phyloP scores from a whole-genome alignment of 1,140 invertebrate genomes.

The Penaeus japonicus region DNA sequence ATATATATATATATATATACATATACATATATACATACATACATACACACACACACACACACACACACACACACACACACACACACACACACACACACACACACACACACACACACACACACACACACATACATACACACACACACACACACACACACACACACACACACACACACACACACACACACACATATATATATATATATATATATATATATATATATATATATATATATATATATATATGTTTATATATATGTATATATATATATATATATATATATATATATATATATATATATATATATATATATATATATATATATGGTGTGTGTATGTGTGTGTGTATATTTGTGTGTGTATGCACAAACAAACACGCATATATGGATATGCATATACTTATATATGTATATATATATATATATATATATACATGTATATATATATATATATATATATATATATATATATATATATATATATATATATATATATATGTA shows the following conservation, averaged over 20 bases:
- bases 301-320: conserved; percentile 4
- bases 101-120: no score
- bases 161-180: not conserved
- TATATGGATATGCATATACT: not conserved
- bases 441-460: not conserved
- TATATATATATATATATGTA: not conserved
- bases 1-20: no score
- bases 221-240: no score
- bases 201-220: not conserved
- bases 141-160: no score
- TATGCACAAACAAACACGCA: not conserved
- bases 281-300: not conserved
- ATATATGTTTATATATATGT: no score
- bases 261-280: conserved; percentile 7
- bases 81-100: no score
- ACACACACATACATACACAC: no score
- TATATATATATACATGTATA: not conserved
- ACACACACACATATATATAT: not conserved
- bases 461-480: not conserved
- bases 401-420: not conserved
- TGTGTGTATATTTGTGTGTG: not conserved
- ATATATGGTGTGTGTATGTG: not conserved
- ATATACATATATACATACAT: no score
- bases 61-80: no score
- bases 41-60: no score